These are phyloP conservation scores for Amphibalanus amphitrite DNA, from an alignment of 1,140 invertebrate genomes.

Conservation along the genomic window DNA sequence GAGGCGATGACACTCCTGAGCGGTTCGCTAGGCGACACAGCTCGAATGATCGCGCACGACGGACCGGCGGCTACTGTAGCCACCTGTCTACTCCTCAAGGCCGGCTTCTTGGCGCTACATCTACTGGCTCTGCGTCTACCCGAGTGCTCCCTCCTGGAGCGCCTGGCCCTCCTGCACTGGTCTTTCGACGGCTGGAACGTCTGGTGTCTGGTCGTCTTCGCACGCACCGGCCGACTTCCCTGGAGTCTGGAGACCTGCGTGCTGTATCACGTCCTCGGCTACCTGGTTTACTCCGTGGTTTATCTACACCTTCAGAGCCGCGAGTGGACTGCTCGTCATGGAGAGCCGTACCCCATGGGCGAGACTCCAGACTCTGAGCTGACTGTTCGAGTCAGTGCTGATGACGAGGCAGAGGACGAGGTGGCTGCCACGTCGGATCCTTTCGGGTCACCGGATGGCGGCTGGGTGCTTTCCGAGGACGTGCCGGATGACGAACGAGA, in stretches of 20 bases:
- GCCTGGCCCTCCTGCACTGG: not conserved
- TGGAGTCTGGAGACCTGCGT: not conserved
- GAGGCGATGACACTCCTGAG: too few species aligned
- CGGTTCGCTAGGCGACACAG: too few species aligned
- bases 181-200: not conserved
- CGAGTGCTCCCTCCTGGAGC: not conserved
- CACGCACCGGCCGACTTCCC: not conserved
- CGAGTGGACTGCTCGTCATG: not conserved
- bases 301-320: not conserved
- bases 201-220: not conserved
- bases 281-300: not conserved
- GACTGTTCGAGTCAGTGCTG: too few species aligned
- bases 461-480: not conserved
- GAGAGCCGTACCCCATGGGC: not conserved
- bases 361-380: too few species aligned
- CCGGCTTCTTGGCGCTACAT: not conserved
- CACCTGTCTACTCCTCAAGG: not conserved
- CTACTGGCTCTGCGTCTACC: not conserved
- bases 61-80: not conserved
- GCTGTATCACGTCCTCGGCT: not conserved
- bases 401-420: not conserved
- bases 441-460: too few species aligned
- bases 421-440: not conserved
- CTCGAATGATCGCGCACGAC: not conserved
- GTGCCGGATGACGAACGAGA: not conserved